Base-by-base conservation (phyloP, 2,888 invertebrate species). In the Notodonta ziczac region DNA sequence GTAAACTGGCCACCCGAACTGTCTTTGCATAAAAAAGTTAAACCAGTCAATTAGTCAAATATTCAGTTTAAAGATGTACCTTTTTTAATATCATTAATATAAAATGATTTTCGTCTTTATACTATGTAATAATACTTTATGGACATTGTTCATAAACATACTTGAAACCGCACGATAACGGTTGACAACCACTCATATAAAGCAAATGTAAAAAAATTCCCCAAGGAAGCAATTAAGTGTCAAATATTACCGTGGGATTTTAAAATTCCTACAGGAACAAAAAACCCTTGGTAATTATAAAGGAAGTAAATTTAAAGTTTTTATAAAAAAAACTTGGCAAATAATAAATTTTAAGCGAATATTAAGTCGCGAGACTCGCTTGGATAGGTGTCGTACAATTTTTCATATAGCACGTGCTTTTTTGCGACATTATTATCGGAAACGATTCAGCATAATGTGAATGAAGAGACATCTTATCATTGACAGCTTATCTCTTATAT, bases 401-500 rank as follows among this genome's bases (percentile, higher is more conserved):
- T 51, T 51, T 51, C 5, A 46, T 46, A 50, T 8, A 52, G 9
- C 55, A 14, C 55, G 55, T 40, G 39, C 14, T 14, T 55, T 14
- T 40, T 53, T 52, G 48, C 14, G n/a, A 4, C 10, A 7, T 14
- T 48, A 12, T 13, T 52, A 52, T 13, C 32, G 12, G 9, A 32
- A 32, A 50, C 16, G 13, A 50, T 50, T 50, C 16, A 52, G 32
- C 12, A 24, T 52, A 16, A 7, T 5, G 16, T 40, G 55, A 55
- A 40, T 40, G 14, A 2, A 40, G 40, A 55, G 55, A 40, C 50
- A 35, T 35, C 53, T 35, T 55, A 55, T 55, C 55, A 52, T 14
- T 55, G 55, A 69, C 53, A 5, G 24, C 54, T 62, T 66, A 66
- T 70, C 66, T 75, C 55, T 16, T 39, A 48, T 35, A 35, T 57